Conservation (phyloP, 2,797 vertebrate species). For the Siniperca scherzeri region DNA sequence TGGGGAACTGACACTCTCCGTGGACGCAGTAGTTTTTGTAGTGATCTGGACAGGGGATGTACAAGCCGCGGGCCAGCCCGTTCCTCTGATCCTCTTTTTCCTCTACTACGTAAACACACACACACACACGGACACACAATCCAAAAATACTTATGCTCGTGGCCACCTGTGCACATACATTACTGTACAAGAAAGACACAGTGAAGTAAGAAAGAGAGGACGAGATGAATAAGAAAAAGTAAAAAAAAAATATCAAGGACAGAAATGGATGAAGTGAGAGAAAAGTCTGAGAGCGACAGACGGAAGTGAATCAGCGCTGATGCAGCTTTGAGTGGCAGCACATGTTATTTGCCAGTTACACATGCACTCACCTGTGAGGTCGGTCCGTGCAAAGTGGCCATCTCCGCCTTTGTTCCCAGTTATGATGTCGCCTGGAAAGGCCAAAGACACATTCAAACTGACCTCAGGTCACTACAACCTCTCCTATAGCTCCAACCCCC, state of each 20-base stretch:
- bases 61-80: constrained; percentile 91
- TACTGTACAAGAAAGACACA: neutral
- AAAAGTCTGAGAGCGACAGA: neutral
- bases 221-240: neutral
- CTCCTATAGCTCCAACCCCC: constrained; percentile 1
- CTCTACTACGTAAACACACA: constrained; percentile 60
- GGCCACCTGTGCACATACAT: constrained; percentile 15
- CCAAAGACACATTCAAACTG: constrained; percentile 48
- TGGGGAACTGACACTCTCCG: constrained; percentile 96
- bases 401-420: constrained; percentile 93
- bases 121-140: neutral
- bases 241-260: neutral
- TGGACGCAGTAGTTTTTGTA: constrained; percentile 97
- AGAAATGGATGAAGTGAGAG: neutral
- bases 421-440: constrained; percentile 90
- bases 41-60: constrained; percentile 95
- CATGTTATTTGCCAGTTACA: constrained; percentile 16
- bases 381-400: constrained; percentile 93
- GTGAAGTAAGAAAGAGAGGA: neutral
- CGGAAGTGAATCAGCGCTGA: neutral
- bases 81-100: constrained; percentile 83
- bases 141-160: neutral
- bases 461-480: constrained; percentile 40
- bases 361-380: constrained; percentile 89
- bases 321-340: constrained; percentile 35